Base-by-base conservation (phyloP, 1,140 invertebrate genomes). In the Calephelis nemesis region DNA sequence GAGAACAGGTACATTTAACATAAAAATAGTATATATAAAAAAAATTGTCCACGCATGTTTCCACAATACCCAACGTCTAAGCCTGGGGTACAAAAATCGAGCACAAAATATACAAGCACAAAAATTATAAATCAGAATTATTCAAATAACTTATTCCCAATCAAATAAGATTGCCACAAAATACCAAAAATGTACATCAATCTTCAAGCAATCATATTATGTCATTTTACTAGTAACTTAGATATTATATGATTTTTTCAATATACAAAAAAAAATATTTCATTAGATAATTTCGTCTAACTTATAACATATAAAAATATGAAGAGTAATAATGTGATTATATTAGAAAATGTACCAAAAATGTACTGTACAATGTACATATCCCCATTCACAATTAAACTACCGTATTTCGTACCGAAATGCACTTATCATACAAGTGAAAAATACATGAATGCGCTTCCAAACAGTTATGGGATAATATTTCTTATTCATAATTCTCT, bases 221-320 rank as follows among this genome's bases (percentile, higher is more conserved):
- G 54, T 63, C 48, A 54, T 69, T 19, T 47, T 68, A 45, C 47
- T 7, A 30, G 0, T 30, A 30, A 30, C 30, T 30, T 30, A 30
- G 30, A 30, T 30, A 30, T 30, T 30, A 30, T 30, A 30, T 30
- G 48, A 58, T 68, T 64, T 67, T 69, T 69, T 19, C 39, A 15
- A 65, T 72, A 48, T 65, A 47, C 65, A 64, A 69, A 74, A 68
- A 62, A 63, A 74, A 66, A 47, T 71, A 74, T 60, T 69, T 71
- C 63, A 50, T 71, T 58, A 68, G 66, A 74, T 74, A 74, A 47
- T 65, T 74, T 62, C 62, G 60, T 74, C 63, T 72, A 67, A 48
- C 15, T 69, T 66, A 19, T 30, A 72, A 49, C n/a, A 73, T 71
- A 71, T 73, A 76, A 76, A 75, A 73, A 73, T 73, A 73, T 75